These are phyloP conservation scores for Nephotettix cincticeps DNA, from an alignment of 1,140 invertebrate genomes.

Conservation along the genomic window DNA sequence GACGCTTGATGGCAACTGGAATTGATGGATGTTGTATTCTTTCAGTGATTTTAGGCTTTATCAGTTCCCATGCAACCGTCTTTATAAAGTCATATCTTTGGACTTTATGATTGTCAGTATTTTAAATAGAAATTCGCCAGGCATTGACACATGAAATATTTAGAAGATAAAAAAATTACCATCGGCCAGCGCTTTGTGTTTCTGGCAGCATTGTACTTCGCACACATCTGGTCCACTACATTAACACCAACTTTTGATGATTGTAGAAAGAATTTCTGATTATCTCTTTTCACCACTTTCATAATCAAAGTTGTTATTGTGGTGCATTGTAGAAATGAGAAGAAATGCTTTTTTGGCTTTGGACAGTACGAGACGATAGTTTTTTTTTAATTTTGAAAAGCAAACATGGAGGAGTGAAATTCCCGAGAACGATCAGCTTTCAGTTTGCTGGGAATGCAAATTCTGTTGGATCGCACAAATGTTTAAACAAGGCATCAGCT, in stretches of 20 bases:
- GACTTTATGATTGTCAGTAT: too few relatives aligned
- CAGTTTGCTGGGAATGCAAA: background rate
- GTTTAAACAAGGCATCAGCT: background rate
- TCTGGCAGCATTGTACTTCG: background rate
- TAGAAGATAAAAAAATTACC: too few relatives aligned
- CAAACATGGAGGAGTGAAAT: background rate
- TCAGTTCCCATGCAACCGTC: background rate
- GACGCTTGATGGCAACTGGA: background rate
- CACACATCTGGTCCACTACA: conserved; percentile 6
- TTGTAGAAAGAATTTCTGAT: background rate
- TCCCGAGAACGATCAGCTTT: background rate
- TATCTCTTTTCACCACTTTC: background rate
- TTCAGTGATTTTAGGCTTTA: background rate
- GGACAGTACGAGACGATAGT: background rate
- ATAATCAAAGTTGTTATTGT: background rate
- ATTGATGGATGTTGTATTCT: background rate
- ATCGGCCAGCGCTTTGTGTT: background rate
- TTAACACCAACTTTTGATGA: background rate
- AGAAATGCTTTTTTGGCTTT: background rate
- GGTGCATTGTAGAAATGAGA: background rate
- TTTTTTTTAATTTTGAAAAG: background rate
- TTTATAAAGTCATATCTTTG: background rate
- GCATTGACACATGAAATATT: background rate
- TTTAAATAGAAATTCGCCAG: background rate
- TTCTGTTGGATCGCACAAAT: background rate